Conservation (phyloP, 1,140 invertebrate genomes). For the Saxidomus purpurata region DNA sequence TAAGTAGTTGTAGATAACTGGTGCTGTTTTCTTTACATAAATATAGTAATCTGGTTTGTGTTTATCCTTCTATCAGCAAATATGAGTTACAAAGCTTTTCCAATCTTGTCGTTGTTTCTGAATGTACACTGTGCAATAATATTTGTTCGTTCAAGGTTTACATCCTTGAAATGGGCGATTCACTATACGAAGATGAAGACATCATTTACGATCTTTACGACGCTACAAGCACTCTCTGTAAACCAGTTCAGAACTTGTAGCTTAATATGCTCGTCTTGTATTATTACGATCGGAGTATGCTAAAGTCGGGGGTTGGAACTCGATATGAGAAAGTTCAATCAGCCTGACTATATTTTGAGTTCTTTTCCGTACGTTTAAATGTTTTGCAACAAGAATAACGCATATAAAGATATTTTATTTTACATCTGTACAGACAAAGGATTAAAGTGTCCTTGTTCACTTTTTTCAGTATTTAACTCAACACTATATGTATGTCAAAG, state of each 20-base stretch:
- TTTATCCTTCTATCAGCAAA: background rate
- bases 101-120: background rate
- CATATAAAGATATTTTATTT: background rate
- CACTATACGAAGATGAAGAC: background rate
- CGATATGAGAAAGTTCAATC: background rate
- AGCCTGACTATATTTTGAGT: background rate
- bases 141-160: background rate
- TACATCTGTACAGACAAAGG: background rate
- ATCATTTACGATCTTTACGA: background rate
- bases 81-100: background rate
- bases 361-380: background rate
- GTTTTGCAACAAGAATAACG: background rate
- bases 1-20: too few species aligned
- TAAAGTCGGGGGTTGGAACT: background rate
- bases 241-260: background rate
- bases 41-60: background rate
- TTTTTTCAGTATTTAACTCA: background rate
- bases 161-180: background rate
- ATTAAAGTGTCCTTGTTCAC: background rate
- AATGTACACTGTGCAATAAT: background rate
- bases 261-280: background rate
- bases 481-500: background rate
- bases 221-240: background rate
- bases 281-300: background rate
- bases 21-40: background rate